Conservation (phyloP, 2,797 vertebrate species). For the Emys orbicularis region DNA sequence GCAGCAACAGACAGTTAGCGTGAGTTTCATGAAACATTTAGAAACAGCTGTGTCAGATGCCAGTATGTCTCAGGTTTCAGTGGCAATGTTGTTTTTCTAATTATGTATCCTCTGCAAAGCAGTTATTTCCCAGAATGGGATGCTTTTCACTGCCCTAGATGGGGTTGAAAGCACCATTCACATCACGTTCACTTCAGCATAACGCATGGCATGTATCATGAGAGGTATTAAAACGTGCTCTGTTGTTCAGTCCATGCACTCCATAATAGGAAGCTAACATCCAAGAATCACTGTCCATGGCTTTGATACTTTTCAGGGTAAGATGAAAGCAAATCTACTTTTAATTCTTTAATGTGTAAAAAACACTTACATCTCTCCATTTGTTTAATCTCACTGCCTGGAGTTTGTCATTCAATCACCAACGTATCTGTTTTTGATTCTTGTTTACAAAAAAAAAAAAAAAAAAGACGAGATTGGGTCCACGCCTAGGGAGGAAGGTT, state of each 20-base stretch:
- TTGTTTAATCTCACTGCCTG: too few species aligned
- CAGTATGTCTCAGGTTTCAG: fast-evolving
- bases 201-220: background rate
- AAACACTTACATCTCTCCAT: background rate
- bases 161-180: background rate
- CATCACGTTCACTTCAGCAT: background rate
- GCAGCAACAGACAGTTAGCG: background rate
- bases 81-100: background rate
- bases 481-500: background rate
- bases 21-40: background rate
- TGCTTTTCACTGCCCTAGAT: background rate
- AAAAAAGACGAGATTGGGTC: background rate
- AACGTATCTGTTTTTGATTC: background rate
- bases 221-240: background rate
- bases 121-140: background rate
- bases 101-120: background rate
- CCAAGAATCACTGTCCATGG: background rate
- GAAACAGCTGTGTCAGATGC: background rate
- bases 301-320: background rate
- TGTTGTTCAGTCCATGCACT: background rate
- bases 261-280: too few species aligned
- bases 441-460: too few species aligned
- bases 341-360: background rate
- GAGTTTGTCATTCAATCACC: background rate
- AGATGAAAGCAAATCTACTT: background rate